Conservation (phyloP, 2,797 vertebrate genomes). For the Bryconaethiops microstoma region DNA sequence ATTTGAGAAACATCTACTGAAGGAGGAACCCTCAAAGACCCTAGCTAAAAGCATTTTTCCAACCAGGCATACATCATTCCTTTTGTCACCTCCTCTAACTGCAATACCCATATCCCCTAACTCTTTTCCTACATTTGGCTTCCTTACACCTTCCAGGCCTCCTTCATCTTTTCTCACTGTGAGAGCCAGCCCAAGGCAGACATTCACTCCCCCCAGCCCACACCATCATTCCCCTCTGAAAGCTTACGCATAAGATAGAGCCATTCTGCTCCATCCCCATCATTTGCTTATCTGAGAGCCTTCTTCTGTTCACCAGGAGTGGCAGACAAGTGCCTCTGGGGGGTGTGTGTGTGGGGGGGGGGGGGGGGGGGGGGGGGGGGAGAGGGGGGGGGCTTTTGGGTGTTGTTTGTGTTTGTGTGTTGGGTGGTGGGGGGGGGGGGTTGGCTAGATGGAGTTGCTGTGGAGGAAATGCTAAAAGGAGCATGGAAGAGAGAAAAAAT, state of each 20-base stretch:
- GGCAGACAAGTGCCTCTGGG: slow-evolving; percentile 54
- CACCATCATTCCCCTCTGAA: slow-evolving; percentile 50
- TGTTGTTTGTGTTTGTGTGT: too few species aligned
- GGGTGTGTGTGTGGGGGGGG: background rate
- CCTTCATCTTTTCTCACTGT: slow-evolving; percentile 39
- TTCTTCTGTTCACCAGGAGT: slow-evolving; percentile 63
- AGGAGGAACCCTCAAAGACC: slow-evolving; percentile 48
- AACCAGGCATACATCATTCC: slow-evolving; percentile 26
- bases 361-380: background rate
- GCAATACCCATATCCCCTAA: background rate
- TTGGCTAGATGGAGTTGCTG: slow-evolving; percentile 33
- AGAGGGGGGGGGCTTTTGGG: background rate
- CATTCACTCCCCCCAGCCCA: slow-evolving; percentile 42
- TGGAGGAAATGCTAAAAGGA: slow-evolving; percentile 56
- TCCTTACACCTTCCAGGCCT: slow-evolving; percentile 40
- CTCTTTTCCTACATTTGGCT: slow-evolving; percentile 16
- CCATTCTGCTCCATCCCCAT: slow-evolving; percentile 49
- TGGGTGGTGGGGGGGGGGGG: slow-evolving; percentile 4
- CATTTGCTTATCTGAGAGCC: slow-evolving; percentile 61
- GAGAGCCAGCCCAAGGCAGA: slow-evolving; percentile 4
- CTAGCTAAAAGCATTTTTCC: slow-evolving; percentile 52
- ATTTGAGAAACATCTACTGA: slow-evolving; percentile 41
- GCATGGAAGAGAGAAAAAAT: slow-evolving; percentile 29
- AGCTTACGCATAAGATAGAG: slow-evolving; percentile 47
- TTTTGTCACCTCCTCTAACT: background rate